Base-by-base conservation (phyloP, 2,888 invertebrate species). In the Rhodophaea formosa region DNA sequence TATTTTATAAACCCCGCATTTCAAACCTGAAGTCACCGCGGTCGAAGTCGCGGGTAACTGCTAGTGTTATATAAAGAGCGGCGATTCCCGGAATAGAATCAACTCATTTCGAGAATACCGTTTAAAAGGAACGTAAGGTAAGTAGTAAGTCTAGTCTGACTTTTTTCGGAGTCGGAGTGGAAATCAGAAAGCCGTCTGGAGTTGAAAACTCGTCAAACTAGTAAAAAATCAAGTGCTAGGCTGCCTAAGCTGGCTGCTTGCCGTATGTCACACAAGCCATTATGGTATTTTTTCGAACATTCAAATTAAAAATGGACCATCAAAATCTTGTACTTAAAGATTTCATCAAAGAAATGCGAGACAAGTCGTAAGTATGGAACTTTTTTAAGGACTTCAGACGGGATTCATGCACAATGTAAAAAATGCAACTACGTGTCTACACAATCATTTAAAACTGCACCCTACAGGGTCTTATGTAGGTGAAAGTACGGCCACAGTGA, bases 331-430 rank as follows among this genome's bases (percentile, higher is more conserved):
- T 23, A 42, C 43, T 53, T 53, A 43, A 53, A 43, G 53, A 53
- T 15, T 52, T 15, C 39, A 39, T 12, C 10, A 52, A 15, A 35
- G 15, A 15, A 3, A 52, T 16, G 39, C 35, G 15, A 35, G 42
- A 53, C 3, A 53, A 53, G 42, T 53, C 53, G 10, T 53, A 39
- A 53, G 42, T 53, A 12, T 42, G 53, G 53, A 42, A 42, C n/a
- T 53, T 53, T 53, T n/a, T 53, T 53, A 12, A 10, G 53, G 16
- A 42, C 53, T 42, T 7, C 10, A 23, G 23, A 53, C 42, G 53
- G 53, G 23, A 23, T 16, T 17, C 42, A 53, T 30, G 53, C 53
- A 30, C 23, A 53, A 44, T 53, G 44, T 29, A 35, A 10, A 35
- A 35, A 35, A 3, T 35, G 35, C 10, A 14, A 53, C 53, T 8